Conservation (phyloP, 2,888 invertebrate species). For the Drosophila setosimentum region DNA sequence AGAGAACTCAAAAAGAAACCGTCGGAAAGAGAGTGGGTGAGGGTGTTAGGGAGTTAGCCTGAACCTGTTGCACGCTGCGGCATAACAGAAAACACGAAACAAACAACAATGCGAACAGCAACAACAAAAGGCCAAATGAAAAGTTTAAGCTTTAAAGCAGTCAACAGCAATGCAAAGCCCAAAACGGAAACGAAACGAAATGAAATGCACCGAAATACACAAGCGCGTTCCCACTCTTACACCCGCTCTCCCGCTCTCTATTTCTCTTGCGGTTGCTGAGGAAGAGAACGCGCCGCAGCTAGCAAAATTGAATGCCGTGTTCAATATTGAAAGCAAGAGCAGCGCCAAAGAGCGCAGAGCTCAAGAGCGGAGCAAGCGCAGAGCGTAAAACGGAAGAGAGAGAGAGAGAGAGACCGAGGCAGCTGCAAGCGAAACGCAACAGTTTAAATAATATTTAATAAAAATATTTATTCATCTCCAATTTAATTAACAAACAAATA, state of each 20-base stretch:
- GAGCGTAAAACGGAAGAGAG: slow-evolving; percentile 4
- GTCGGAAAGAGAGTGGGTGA: slow-evolving; percentile 32
- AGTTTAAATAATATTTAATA: neutral
- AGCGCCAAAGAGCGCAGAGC: slow-evolving; percentile 5
- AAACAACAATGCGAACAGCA: slow-evolving; percentile 46
- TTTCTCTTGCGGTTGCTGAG: neutral
- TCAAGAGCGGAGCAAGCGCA: slow-evolving; percentile 44
- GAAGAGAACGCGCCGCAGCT: slow-evolving; percentile 8
- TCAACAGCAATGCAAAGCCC: slow-evolving; percentile 12
- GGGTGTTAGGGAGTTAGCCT: slow-evolving; percentile 16
- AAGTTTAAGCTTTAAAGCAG: slow-evolving; percentile 58
- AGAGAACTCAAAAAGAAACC: slow-evolving; percentile 29
- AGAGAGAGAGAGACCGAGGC: slow-evolving; percentile 1
- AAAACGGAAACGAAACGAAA: slow-evolving; percentile 24
- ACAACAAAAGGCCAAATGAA: slow-evolving; percentile 48
- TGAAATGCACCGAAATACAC: slow-evolving; percentile 1
- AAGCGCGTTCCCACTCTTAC: neutral
- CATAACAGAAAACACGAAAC: slow-evolving; percentile 60
- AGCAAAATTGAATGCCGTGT: slow-evolving; percentile 30
- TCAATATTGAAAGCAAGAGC: slow-evolving; percentile 47
- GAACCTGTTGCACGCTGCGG: slow-evolving; percentile 72
- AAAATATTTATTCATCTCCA: neutral
- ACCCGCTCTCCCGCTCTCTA: neutral
- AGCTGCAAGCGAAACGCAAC: neutral
- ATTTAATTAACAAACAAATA: neutral